Evolutionary conservation across 2,888 invertebrate genomes (phyloP).

Genomic region (Melinopterus prodromus): DNA sequence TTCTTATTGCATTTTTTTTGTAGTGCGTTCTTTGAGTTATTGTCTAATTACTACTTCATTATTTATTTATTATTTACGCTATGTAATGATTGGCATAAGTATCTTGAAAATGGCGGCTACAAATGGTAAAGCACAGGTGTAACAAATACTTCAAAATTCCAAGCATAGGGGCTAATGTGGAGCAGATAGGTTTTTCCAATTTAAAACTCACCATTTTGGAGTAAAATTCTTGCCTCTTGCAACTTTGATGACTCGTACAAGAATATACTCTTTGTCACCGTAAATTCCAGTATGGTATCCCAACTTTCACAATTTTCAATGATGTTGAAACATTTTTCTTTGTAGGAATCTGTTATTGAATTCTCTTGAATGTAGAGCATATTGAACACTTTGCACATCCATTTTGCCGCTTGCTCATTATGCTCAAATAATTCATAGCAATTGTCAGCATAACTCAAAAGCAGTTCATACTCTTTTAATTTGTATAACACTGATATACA

Average conservation of each 20-base stretch:
- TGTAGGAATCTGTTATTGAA: constrained; percentile 29
- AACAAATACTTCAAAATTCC: too few relatives aligned
- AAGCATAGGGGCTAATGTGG: background rate
- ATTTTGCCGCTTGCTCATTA: constrained; percentile 65
- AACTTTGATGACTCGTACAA: background rate
- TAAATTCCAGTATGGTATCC: background rate
- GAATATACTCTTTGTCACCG: background rate
- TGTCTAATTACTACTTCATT: too few relatives aligned
- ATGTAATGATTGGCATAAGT: too few relatives aligned
- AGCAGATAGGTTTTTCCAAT: too few relatives aligned
- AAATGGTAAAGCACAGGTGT: too few relatives aligned
- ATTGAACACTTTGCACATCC: constrained; percentile 69
- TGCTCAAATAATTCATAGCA: constrained; percentile 62
- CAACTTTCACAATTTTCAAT: background rate
- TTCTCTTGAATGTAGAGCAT: constrained; percentile 58
- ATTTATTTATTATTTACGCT: too few relatives aligned
- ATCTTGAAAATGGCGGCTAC: too few relatives aligned
- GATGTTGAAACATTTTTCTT: background rate
- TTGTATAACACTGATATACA: constrained; percentile 64
- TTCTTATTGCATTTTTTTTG: too few relatives aligned
- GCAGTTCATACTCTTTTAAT: constrained; percentile 59
- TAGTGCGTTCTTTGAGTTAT: too few relatives aligned
- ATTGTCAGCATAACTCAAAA: constrained; percentile 60
- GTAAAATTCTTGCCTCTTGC: background rate
- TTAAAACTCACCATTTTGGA: background rate